phyloP scores from a whole-genome alignment of 2,797 vertebrate genomes.

The Kryptopterus vitreolus region DNA sequence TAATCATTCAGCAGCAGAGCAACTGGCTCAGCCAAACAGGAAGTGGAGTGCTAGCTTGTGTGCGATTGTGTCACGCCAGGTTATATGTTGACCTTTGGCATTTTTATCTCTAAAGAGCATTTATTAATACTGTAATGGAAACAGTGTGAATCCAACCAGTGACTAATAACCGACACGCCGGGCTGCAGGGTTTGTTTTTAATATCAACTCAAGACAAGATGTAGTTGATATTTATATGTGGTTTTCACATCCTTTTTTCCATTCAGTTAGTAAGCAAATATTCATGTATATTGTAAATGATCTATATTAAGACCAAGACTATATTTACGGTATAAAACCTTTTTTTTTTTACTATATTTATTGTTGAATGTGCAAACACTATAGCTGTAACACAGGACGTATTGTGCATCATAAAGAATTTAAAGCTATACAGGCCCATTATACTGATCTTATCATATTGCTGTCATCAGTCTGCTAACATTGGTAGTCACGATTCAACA shows the following conservation, averaged over 20 bases:
- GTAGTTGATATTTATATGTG: neutral
- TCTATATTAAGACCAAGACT: neutral
- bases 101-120: neutral
- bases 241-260: neutral
- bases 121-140: neutral
- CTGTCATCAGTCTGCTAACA: conserved; percentile 26
- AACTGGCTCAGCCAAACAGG: conserved; percentile 46
- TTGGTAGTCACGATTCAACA: conserved; percentile 16
- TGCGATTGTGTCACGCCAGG: conserved; percentile 1
- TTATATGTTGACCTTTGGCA: conserved; percentile 13
- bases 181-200: neutral
- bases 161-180: neutral
- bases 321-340: neutral
- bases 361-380: neutral
- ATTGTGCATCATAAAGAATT: neutral
- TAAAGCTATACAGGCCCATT: neutral
- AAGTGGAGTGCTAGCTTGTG: conserved; percentile 35
- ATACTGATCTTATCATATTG: conserved; percentile 13
- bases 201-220: neutral
- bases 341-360: neutral
- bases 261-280: neutral
- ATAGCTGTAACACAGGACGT: neutral
- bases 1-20: conserved; percentile 15
- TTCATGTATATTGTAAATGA: neutral
- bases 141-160: neutral